Base-by-base conservation (phyloP, 2,888 invertebrate genomes). In the Tachina grossa region DNA sequence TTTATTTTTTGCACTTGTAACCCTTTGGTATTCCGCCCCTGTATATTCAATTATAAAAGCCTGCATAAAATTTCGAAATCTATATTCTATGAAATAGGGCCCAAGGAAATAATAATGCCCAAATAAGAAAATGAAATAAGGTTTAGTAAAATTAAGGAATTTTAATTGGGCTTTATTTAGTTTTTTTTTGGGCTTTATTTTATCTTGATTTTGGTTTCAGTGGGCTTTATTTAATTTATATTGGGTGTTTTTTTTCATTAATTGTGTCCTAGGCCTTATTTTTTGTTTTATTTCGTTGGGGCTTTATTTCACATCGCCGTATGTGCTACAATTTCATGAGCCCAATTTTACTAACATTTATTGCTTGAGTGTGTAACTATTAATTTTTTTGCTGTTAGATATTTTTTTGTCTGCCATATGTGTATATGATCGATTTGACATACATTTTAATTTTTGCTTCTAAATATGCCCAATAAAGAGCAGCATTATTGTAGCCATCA, bases 401-500 rank as follows among this genome's bases (percentile, higher is more conserved):
- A 45, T 47, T 68, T 75, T 1, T 49, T 19, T 75, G 65, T 11
- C 57, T 75, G 59, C 57, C 65, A 69, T 68, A 74, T 79, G 83
- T 59, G 47, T 75, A 63, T 63, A 63, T 63, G 75, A 84, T 79
- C 75, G 80, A 76, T 80, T 80, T 84, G 75, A 63, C 84, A 84
- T 57, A 79, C 74, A 84, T 84, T 80, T 57, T 51, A 31, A 41
- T 72, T 82, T 63, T 51, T 11, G 31, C 59, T 68, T 45, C 41
- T 19, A 16, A 63, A 43, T 55, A 47, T 49, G 41, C 19, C 5
- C 45, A 51, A 82, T 78, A 85, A 85, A 81, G 77, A 85, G 78
- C 22, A 69, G 55, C 68, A 74, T 75, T 82, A 68, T 22, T n/a
- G 31, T 47, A 13, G 14, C 31, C 41, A 53, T n/a, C 10, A 55